A percentile compares a stretch with the other conserved stretches of the same genome.
phyloP scores from a whole-genome alignment of 2,888 invertebrate species.

The Cerceris rybyensis region DNA sequence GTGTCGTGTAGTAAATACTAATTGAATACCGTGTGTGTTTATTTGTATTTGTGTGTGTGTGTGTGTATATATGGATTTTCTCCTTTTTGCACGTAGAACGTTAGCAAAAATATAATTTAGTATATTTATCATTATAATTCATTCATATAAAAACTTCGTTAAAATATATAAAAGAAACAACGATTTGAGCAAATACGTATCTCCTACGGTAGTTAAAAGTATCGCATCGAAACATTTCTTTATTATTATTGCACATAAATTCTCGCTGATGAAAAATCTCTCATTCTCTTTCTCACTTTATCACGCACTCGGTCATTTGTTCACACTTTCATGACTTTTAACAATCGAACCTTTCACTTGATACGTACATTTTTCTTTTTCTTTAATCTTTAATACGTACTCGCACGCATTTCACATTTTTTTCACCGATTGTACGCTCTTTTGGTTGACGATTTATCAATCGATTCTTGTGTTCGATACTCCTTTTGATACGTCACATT shows the following conservation, averaged over 20 bases:
- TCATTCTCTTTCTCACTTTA: constrained; percentile 12
- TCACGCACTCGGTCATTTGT: constrained; percentile 30
- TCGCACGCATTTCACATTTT: constrained; percentile 1
- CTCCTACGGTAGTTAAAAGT: constrained; percentile 63
- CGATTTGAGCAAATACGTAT: constrained; percentile 80
- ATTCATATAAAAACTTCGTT: constrained; percentile 76
- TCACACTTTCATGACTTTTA: constrained; percentile 10
- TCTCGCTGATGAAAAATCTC: constrained; percentile 63
- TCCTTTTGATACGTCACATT: background rate
- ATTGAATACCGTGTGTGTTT: background rate
- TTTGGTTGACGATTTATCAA: background rate
- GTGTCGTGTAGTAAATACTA: background rate
- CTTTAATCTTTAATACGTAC: constrained; percentile 3
- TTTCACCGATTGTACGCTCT: background rate
- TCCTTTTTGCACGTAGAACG: constrained; percentile 62
- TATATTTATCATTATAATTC: constrained; percentile 72
- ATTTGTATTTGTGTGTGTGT: constrained; percentile 11
- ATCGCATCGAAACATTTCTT: constrained; percentile 62
- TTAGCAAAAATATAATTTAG: constrained; percentile 80
- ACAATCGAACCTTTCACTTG: constrained; percentile 12
- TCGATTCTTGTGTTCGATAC: background rate
- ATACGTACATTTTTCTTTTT: constrained; percentile 25
- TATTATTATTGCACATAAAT: constrained; percentile 79
- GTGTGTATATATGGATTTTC: constrained; percentile 16
- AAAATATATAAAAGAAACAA: constrained; percentile 81